Evolutionary conservation across 2,797 vertebrate species (phyloP).

Genomic region (Diplodus puntazzo): DNA sequence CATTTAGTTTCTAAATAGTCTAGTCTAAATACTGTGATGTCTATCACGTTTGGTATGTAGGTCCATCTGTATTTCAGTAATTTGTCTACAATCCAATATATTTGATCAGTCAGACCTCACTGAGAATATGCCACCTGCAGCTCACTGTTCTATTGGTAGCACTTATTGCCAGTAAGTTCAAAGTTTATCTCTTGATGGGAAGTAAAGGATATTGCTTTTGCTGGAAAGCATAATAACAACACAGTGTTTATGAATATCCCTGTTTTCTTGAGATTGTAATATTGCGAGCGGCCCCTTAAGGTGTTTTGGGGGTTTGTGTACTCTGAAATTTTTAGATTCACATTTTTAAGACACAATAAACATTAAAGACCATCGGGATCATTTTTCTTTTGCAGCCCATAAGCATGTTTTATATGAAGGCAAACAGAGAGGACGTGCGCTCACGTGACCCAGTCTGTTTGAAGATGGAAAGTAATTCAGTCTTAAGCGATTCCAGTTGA

Average conservation of each 20-base stretch:
- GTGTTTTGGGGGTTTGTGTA: not conserved
- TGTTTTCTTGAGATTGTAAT: slow-evolving; percentile 9
- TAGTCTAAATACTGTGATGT: not conserved
- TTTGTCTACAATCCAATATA: not conserved
- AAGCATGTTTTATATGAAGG: slow-evolving; percentile 11
- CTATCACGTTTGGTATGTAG: not conserved
- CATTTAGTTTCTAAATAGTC: too few relatives aligned
- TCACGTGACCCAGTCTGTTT: slow-evolving; percentile 54
- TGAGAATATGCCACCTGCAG: slow-evolving; percentile 14
- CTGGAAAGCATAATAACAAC: not conserved
- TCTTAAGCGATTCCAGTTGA: slow-evolving; percentile 68
- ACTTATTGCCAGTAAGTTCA: slow-evolving; percentile 12
- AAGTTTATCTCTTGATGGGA: slow-evolving; percentile 21
- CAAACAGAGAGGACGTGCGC: slow-evolving; percentile 31
- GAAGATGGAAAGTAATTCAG: slow-evolving; percentile 72
- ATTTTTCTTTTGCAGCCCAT: slow-evolving; percentile 7
- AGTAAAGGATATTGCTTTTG: slow-evolving; percentile 47
- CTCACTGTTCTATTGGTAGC: slow-evolving; percentile 2
- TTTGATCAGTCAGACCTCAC: slow-evolving; percentile 19
- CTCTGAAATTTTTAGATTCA: not conserved
- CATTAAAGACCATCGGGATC: slow-evolving; percentile 7
- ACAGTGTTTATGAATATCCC: slow-evolving; percentile 14
- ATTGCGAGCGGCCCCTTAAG: not conserved
- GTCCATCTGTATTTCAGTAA: slow-evolving; percentile 7
- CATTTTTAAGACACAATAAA: not conserved